Conservation (phyloP, 2,797 vertebrate genomes). For the Syngnathus acus region DNA sequence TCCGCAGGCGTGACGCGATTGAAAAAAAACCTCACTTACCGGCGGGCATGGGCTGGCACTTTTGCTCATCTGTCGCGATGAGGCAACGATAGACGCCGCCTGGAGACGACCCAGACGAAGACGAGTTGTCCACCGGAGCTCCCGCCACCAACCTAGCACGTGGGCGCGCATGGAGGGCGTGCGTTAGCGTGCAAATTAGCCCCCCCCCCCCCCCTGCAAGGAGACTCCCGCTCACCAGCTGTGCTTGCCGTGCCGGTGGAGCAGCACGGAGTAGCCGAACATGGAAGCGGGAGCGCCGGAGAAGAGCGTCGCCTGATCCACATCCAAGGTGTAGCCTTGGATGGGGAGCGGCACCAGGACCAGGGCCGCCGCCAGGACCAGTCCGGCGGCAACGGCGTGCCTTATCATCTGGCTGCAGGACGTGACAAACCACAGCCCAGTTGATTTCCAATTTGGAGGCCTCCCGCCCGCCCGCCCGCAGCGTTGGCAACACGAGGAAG, state of each 20-base stretch:
- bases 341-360: slow-evolving; percentile 11
- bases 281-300: slow-evolving; percentile 60
- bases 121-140: slow-evolving; percentile 77
- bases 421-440: background rate
- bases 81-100: slow-evolving; percentile 82
- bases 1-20: no score
- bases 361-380: background rate
- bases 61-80: slow-evolving; percentile 49
- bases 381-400: slow-evolving; percentile 7
- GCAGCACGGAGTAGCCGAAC: slow-evolving; percentile 72
- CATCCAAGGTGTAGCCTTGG: slow-evolving; percentile 73
- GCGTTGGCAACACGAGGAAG: background rate
- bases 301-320: slow-evolving; percentile 66
- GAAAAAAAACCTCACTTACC: background rate
- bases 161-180: background rate
- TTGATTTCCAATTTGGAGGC: background rate
- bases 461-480: background rate
- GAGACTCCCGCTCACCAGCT: slow-evolving; percentile 36
- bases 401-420: slow-evolving; percentile 32
- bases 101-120: slow-evolving; percentile 59
- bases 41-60: slow-evolving; percentile 68
- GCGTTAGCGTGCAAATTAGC: background rate
- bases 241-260: slow-evolving; percentile 38
- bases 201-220: no score
- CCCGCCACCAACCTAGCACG: slow-evolving; percentile 80